phyloP scores from a whole-genome alignment of 2,113 vertebrate species.

The Ptychochromis oligacanthus region DNA sequence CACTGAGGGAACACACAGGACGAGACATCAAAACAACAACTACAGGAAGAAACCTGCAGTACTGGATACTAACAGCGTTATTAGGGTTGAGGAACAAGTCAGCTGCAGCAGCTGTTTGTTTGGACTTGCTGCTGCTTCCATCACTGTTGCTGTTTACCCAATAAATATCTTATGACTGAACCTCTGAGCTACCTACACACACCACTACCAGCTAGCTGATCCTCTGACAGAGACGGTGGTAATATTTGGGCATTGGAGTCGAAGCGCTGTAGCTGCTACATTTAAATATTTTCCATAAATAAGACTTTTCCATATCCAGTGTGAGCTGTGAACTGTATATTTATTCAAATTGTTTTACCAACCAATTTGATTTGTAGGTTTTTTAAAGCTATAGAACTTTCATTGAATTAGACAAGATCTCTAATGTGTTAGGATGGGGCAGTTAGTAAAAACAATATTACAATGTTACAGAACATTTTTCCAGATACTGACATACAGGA shows the following conservation, averaged over 20 bases:
- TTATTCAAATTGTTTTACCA: background rate
- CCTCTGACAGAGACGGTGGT: background rate
- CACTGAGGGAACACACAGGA: constrained; percentile 76
- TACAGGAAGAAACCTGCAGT: background rate
- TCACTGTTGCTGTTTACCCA: background rate
- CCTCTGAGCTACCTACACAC: background rate
- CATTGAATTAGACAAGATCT: background rate
- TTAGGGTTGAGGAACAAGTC: background rate
- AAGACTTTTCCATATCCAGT: background rate
- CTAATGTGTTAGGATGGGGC: background rate
- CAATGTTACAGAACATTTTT: background rate
- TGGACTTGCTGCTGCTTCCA: background rate
- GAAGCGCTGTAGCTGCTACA: no score
- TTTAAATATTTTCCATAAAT: background rate
- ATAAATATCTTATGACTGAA: background rate
- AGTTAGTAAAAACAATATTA: no score
- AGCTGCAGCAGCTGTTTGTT: background rate
- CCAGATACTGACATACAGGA: background rate
- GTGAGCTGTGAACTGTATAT: background rate
- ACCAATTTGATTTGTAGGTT: background rate
- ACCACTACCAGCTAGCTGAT: background rate
- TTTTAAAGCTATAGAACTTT: no score
- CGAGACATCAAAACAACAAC: background rate
- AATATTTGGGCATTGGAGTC: background rate
- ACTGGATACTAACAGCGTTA: background rate